phyloP scores from a whole-genome alignment of 1,140 invertebrate species.

The Conopomorpha cramerella region DNA sequence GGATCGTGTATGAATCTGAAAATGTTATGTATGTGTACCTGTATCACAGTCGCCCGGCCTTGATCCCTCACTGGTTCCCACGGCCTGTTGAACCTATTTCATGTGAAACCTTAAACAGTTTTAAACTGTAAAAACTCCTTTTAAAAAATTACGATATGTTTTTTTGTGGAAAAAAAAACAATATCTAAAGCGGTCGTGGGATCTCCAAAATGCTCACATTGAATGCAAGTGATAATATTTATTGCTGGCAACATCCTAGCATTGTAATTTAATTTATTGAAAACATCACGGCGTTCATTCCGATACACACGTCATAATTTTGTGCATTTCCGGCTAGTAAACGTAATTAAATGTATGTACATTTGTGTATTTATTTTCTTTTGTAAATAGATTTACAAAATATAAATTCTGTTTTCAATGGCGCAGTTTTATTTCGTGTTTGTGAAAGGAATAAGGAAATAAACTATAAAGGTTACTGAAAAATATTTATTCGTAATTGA shows the following conservation, averaged over 20 bases:
- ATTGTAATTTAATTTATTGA: not conserved
- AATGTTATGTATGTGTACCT: conserved; percentile 18
- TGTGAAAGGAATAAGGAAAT: too few species aligned
- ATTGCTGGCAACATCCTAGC: too few species aligned
- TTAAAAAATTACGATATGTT: conserved; percentile 10
- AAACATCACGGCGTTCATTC: conserved; percentile 14
- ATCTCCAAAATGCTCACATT: too few species aligned
- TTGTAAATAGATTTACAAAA: conserved; percentile 47
- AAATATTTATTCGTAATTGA: too few species aligned
- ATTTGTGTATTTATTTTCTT: conserved; percentile 34
- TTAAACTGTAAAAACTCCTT: not conserved
- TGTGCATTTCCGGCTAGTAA: conserved; percentile 28
- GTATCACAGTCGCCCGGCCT: too few species aligned
- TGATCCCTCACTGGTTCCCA: too few species aligned
- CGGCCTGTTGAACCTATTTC: too few species aligned
- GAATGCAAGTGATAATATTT: too few species aligned
- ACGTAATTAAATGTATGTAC: conserved; percentile 28
- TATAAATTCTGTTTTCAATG: conserved; percentile 9
- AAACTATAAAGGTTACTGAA: too few species aligned
- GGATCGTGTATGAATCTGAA: conserved; percentile 47
- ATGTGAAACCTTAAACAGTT: too few species aligned
- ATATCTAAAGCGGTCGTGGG: too few species aligned
- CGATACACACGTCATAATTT: conserved; percentile 9
- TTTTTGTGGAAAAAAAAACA: conserved; percentile 5
- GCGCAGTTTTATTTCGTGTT: not conserved